Conservation (phyloP, 1,140 invertebrate genomes). For the Lethrus apterus region DNA sequence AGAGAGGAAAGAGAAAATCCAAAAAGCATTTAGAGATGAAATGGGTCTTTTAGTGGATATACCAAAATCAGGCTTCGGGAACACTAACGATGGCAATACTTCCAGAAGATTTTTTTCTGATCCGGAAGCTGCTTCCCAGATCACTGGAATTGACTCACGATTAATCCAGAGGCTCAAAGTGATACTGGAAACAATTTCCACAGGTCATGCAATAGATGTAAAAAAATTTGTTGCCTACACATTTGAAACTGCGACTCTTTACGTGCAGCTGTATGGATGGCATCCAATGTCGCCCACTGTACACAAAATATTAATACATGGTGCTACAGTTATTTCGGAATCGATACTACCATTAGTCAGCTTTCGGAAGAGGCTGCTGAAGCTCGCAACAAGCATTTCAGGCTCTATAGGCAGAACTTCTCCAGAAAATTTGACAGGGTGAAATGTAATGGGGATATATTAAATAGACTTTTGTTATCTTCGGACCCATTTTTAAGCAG, state of each 20-base stretch:
- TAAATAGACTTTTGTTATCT: no score
- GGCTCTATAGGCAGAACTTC: no score
- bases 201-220: constrained; percentile 1
- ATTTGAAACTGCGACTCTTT: neutral
- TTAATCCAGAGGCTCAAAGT: constrained; percentile 18
- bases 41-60: constrained; percentile 34
- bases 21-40: constrained; percentile 31
- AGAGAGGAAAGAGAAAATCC: constrained; percentile 32
- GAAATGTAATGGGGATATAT: no score
- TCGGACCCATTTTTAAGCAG: no score
- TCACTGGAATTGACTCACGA: constrained; percentile 24
- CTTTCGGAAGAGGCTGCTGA: no score
- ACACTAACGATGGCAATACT: constrained; percentile 39
- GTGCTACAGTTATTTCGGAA: no score
- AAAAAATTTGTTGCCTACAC: neutral
- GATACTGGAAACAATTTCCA: constrained; percentile 15
- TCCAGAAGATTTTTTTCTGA: constrained; percentile 36
- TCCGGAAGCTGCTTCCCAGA: constrained; percentile 23
- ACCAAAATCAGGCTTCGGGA: constrained; percentile 36
- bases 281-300: neutral
- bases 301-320: constrained; percentile 4
- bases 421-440: no score
- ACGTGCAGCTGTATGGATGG: neutral
- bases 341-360: no score
- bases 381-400: no score